Base-by-base conservation (phyloP, 2,888 invertebrate species). In the Busseola fusca region DNA sequence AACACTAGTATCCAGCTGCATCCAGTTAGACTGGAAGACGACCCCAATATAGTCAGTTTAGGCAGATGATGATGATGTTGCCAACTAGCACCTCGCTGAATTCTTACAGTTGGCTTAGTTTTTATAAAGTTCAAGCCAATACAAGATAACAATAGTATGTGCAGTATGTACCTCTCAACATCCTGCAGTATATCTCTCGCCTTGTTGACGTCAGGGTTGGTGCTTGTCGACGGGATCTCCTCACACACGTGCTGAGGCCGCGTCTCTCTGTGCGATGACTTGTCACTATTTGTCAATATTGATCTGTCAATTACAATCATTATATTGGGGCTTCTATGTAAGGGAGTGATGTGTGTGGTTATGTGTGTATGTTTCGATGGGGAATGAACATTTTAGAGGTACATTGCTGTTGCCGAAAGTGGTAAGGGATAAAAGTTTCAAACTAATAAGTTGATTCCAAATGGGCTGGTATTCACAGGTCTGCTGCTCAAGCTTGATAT, bases 181-280 rank as follows among this genome's bases (percentile, higher is more conserved):
- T 97, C 97, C 84, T 97, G 96, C 34, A 97, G 91, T 62, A 97
- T 96, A 84, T 97, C 97, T 81, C 96, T 94, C 0, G 97, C 97
- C 67, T 95, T 95, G 80, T 95, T 95, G 1, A 89, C 89, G 34
- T 94, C 93, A 0, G 94, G 92, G 75, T 93, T 87, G 72, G 68
- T 88, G 83, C 94, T 94, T 25, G 94, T 93, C 27, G 94, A 91
- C 0, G 95, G 95, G 6, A 93, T 80, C 83, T 94, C 91, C 21
- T 94, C 94, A 27, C 94, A 93, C 0, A 93, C 85, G 50, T 94
- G 94, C 62, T 90, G 89, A 0, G 86, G 86, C 60, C 87, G 88
- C 0, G 84, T 63, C 59, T 93, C 91, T 34, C 84, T 81, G 74
- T 84, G 85, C 34, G 87, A 59, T 7, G 87, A 68, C 21, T 88